Conservation (phyloP, 2,113 vertebrate genomes). For the Propithecus coquereli region DNA sequence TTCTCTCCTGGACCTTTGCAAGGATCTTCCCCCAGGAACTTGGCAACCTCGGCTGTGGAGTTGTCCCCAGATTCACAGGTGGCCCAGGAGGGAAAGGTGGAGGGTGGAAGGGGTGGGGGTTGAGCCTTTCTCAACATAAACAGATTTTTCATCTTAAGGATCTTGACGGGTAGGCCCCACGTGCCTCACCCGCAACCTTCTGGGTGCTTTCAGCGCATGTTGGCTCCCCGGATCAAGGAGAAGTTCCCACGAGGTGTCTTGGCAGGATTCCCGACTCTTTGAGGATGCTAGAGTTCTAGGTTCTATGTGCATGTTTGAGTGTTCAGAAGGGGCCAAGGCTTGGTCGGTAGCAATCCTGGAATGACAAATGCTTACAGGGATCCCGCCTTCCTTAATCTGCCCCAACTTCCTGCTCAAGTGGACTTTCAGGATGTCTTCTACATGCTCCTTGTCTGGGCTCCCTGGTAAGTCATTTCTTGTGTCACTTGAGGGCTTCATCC, state of each 20-base stretch:
- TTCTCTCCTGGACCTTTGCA: neutral
- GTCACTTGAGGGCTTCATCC: fast-evolving
- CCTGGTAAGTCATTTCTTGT: neutral
- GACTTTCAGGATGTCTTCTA: too few relatives aligned
- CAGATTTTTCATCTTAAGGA: neutral
- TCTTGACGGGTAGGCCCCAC: slow-evolving; percentile 36
- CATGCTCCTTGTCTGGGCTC: too few relatives aligned
- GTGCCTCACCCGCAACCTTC: neutral
- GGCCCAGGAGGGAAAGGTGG: fast-evolving
- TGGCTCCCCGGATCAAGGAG: neutral
- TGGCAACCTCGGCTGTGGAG: neutral
- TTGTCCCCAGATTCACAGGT: neutral
- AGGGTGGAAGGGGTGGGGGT: fast-evolving
- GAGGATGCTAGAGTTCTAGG: neutral
- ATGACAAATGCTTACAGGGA: neutral
- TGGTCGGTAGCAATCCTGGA: neutral
- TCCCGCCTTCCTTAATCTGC: neutral
- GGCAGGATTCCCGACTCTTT: neutral
- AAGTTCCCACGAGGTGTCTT: neutral
- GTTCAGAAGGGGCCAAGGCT: neutral
- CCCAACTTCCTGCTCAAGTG: too few relatives aligned
- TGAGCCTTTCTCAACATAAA: neutral
- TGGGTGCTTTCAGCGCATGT: neutral
- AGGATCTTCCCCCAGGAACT: neutral
- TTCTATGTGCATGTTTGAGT: neutral